Evolutionary conservation across 2,113 vertebrate genomes (phyloP), one percentile per base, ranked within the genome.

Genomic region (Paracanthobrama guichenoti): DNA sequence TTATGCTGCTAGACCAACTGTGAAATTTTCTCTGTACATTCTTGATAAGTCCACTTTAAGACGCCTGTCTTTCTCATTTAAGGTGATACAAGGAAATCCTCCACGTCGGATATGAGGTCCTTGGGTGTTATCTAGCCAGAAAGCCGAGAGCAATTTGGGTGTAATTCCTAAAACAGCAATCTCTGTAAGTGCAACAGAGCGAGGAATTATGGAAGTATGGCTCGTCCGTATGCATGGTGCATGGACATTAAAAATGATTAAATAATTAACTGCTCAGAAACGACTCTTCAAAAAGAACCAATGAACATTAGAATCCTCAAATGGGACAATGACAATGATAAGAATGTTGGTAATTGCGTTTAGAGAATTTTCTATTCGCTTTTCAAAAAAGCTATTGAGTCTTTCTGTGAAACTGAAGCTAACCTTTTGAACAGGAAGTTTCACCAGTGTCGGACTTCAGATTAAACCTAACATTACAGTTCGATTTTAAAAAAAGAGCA

Each of bases 1-100:
- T 69, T 73, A 57, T 84, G 81, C 64, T 71, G 76, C 79, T 78
- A 81, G 82, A 66, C 81, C 82, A 83, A 74, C 82, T 89, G 85
- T 88, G 82, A 89, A 88, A 87, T 87, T 57, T 66, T 71, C 59
- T 55, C 84, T 88, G 82, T 76, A 39, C 72, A 42, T 72, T 66
- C 79, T 57, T 60, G 81, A 86, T 86, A 86, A 86, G 24, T 83
- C 74, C 57, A 66, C n/a, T 50, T 86, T 77, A 77, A 60, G 28
- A 76, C 66, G 62, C 46, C 86, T 28, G 42, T 75, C 50, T 84
- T 67, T 81, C 82, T 79, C 69, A 69, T 76, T 60, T 59, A 60
- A 82, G 74, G 76, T 26, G 59, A 75, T 84, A 48, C 77, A 82
- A 76, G 42, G 31, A 81, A 89, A 86, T 84, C 77, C 77, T 74